phyloP scores from a whole-genome alignment of 2,113 vertebrate genomes.

The Urocitellus parryii region DNA sequence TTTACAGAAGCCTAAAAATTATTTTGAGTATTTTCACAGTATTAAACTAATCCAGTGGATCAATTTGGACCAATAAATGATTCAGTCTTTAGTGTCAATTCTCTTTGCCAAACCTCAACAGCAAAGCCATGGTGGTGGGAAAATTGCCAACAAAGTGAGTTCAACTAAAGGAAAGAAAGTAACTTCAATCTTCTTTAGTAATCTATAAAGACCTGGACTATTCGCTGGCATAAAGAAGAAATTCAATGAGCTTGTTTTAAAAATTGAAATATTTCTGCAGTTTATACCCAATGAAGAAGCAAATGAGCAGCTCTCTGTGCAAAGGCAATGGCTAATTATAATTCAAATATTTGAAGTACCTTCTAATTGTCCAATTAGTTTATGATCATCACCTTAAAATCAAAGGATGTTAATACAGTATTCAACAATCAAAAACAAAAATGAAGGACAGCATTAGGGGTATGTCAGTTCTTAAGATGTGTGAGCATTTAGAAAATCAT shows the following conservation, averaged over 20 bases:
- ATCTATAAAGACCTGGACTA: not conserved
- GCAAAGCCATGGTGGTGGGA: not conserved
- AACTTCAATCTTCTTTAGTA: not conserved
- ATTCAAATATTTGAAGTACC: not conserved
- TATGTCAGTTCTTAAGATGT: not conserved
- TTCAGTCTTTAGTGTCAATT: not conserved
- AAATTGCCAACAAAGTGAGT: constrained; percentile 1
- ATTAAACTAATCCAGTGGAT: not conserved
- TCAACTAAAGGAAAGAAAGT: not conserved
- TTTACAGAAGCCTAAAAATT: not conserved
- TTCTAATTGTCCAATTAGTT: not conserved
- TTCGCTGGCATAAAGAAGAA: not conserved
- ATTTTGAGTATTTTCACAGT: constrained; percentile 14
- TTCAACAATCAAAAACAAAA: not conserved
- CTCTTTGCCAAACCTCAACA: not conserved
- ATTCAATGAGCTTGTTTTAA: not conserved
- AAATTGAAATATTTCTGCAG: not conserved
- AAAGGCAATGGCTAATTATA: not conserved
- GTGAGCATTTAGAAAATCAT: not conserved
- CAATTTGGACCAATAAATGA: not conserved
- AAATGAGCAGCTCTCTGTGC: not conserved
- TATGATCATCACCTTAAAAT: constrained; percentile 22
- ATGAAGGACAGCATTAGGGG: not conserved
- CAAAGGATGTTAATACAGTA: not conserved
- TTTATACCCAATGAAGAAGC: not conserved